Percentiles rank a stretch among this genome's conserved stretches.
Conservation (phyloP, 2,797 vertebrate species). For the Halcyon smyrnensis region DNA sequence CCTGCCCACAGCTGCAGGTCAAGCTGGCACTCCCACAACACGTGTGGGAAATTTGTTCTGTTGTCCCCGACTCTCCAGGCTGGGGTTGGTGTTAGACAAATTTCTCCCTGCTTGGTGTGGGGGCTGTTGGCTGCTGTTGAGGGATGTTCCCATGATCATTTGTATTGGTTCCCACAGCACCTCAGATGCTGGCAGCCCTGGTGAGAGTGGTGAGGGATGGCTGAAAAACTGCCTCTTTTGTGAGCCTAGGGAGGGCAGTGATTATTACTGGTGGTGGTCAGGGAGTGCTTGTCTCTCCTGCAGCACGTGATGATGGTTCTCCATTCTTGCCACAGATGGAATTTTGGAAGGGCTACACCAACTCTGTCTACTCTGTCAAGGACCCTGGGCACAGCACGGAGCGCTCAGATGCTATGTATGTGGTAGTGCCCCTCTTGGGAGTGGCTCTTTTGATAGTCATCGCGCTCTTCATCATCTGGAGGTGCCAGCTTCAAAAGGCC, state of each 20-base stretch:
- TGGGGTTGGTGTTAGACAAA: not conserved
- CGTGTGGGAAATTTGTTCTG: not conserved
- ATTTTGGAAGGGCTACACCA: conserved; percentile 90
- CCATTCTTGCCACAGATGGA: conserved; percentile 82
- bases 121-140: not conserved
- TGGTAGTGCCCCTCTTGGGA: conserved; percentile 88
- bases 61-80: not conserved
- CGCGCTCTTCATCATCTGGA: conserved; percentile 91
- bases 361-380: conserved; percentile 83
- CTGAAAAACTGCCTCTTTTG: not conserved
- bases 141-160: not conserved
- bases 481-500: conserved; percentile 90
- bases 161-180: not conserved
- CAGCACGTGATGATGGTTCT: not conserved
- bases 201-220: not conserved
- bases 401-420: conserved; percentile 85
- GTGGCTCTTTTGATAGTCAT: conserved; percentile 89
- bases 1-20: not conserved
- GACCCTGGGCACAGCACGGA: conserved; percentile 76
- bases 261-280: not conserved
- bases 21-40: not conserved
- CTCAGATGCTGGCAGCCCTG: not conserved
- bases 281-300: not conserved
- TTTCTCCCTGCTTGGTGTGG: not conserved
- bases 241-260: not conserved